Base-by-base conservation (phyloP, 53 echinoderm and acorn worm species). In the Holothuria leucospilota region DNA sequence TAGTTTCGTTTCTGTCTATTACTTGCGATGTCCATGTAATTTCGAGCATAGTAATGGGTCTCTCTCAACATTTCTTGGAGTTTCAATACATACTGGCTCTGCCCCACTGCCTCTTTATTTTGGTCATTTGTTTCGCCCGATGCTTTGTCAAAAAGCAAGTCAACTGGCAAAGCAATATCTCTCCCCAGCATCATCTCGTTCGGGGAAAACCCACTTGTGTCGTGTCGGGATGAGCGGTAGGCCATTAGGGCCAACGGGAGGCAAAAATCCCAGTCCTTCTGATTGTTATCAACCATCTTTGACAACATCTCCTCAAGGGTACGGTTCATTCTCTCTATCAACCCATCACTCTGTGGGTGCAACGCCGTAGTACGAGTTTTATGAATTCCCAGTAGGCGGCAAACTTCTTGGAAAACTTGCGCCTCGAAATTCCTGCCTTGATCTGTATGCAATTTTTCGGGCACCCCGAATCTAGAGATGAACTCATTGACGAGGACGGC, bases 391-490 rank as follows among this genome's bases (percentile, higher is more conserved):
- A 90, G 20, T 2, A 90, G 67, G 21, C 51, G 26, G 66, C 90
- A 90, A 14, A 90, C 34, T 16, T 85, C 51, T 51, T 73, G 56
- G 34, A 90, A 90, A 0, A 90, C 27, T 23, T 51, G 51, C 21
- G 78, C 39, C 68, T 68, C 89, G 27, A 90, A 90, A 51, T 90
- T 90, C 13, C 85, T 39, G 34, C 90, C 85, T 77, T 90, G 90
- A 39, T 85, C 90, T 15, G 85, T 74, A 40, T 90, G 90, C 18
- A 90, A 27, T 12, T 34, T 51, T 2, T 63, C 28, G 6, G 90
- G 85, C 0, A 85, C 68, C 2, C 85, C 90, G 59, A 85, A 90
- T 14, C 85, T 39, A 67, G 62, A 52, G 39, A 85, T 56, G n/a
- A n/a, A n/a, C n/a, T n/a, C n/a, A n/a, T 49, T 59, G 12, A 84